Evolutionary conservation across 2,113 vertebrate genomes (phyloP).

Genomic region (Elachura formosa): DNA sequence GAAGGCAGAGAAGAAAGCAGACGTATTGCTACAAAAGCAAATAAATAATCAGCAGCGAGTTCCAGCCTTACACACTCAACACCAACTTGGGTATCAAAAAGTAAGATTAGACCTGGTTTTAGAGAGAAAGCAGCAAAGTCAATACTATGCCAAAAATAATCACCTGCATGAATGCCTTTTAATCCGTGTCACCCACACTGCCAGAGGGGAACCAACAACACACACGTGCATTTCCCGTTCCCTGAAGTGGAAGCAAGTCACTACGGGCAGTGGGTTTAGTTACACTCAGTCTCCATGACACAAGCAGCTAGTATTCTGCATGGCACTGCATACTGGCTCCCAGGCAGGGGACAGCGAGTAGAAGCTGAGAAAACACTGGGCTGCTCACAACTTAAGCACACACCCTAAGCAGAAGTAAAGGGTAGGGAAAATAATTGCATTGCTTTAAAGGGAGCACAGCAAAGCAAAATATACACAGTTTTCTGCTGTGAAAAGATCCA

Average conservation of each 20-base stretch:
- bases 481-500: not conserved
- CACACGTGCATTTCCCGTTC: not conserved
- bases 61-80: not conserved
- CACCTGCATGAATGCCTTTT: not conserved
- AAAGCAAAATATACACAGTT: not conserved
- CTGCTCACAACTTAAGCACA: not conserved
- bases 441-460: not conserved
- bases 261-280: not conserved
- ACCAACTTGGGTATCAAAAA: not conserved
- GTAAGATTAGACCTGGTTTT: not conserved
- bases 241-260: not conserved
- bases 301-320: not conserved
- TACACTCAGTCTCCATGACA: not conserved
- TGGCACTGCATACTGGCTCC: not conserved
- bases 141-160: not conserved
- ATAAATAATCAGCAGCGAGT: not conserved
- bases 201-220: not conserved
- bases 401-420: not conserved
- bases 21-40: not conserved
- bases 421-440: not conserved
- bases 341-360: not conserved
- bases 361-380: not conserved
- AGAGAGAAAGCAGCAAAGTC: not conserved
- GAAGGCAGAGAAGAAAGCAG: not conserved
- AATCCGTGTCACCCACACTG: not conserved